Conservation (phyloP, 2,888 invertebrate species). For the Papilio demoleus region DNA sequence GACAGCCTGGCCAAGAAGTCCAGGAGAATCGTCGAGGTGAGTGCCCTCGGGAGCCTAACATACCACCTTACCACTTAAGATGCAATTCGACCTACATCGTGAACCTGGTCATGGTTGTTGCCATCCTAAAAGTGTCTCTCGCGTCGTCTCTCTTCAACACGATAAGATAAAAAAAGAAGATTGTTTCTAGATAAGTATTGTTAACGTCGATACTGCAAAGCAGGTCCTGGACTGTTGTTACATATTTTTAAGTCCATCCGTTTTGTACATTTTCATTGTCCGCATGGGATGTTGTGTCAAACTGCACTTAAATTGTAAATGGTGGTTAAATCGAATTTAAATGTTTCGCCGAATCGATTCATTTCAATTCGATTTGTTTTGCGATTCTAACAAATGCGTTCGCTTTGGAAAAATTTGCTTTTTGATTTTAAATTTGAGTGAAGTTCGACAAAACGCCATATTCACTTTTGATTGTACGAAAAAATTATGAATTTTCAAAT, state of each 20-base stretch:
- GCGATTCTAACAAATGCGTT: constrained; percentile 60
- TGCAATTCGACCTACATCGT: constrained; percentile 84
- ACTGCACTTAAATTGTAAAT: constrained; percentile 82
- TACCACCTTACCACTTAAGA: constrained; percentile 83
- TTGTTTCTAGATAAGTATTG: constrained; percentile 73
- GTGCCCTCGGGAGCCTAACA: constrained; percentile 79
- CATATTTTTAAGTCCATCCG: constrained; percentile 80
- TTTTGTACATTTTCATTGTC: constrained; percentile 50
- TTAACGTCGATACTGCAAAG: constrained; percentile 81
- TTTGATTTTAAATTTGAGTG: constrained; percentile 71
- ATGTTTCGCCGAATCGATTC: constrained; percentile 50
- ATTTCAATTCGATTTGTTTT: constrained; percentile 56
- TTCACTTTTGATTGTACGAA: constrained; percentile 51
- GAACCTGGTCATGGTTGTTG: constrained; percentile 81
- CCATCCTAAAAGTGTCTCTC: constrained; percentile 80
- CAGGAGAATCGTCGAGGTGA: constrained; percentile 80
- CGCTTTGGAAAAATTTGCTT: constrained; percentile 68
- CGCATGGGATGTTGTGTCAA: constrained; percentile 79
- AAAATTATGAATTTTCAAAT: constrained; percentile 42
- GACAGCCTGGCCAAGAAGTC: constrained; percentile 78
- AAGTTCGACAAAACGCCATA: constrained; percentile 78
- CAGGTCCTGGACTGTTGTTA: constrained; percentile 80
- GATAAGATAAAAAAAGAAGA: constrained; percentile 81
- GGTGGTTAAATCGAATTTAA: constrained; percentile 70
- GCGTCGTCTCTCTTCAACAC: constrained; percentile 81